Base-by-base conservation (phyloP, 2,113 vertebrate genomes). In the Anolis sagrei region DNA sequence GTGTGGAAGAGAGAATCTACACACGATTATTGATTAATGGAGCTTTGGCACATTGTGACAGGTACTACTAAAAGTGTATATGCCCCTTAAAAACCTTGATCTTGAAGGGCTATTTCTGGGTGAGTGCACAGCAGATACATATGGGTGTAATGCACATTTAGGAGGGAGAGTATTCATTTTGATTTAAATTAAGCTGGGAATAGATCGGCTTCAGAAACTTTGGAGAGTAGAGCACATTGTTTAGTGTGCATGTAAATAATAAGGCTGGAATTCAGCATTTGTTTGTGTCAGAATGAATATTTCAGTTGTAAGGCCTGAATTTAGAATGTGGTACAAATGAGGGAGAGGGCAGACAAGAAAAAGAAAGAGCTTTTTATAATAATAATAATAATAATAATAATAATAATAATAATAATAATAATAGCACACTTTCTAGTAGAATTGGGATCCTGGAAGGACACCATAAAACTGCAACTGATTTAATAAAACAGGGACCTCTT, bases 31-130 rank as follows among this genome's bases (percentile, higher is more conserved):
- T 58, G 19, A 1, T 36, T 75, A 69, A 90, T 85, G 85, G 88
- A 66, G 5, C 3, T 83, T 85, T 90, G 83, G 66, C 90, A 93
- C 89, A 84, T 83, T 86, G 73, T 16, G 0, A 0, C 0, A 92
- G 80, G 5, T 39, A 82, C 70, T 66, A 86, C 86, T 92, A 85
- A 92, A 94, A 92, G 89, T 89, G 74, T 92, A 39, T 34, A 0
- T 32, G 82, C 36, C 77, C 54, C 62, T 39, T 7, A 61, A 78
- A n/a, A 78, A 49, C 34, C 10, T 72, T 75, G 44, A 14, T 77
- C 36, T 77, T 39, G 27, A 87, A 77, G 70, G 18, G 32, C 16
- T 25, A 51, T 82, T 44, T 76, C 34, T 87, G 34, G n/a, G 36
- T 87, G 21, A 25, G 14, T 83, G 18, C 25, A 27, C 1, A 27